Base-by-base conservation (phyloP, 2,888 invertebrate genomes). In the Cybosia mesomella region DNA sequence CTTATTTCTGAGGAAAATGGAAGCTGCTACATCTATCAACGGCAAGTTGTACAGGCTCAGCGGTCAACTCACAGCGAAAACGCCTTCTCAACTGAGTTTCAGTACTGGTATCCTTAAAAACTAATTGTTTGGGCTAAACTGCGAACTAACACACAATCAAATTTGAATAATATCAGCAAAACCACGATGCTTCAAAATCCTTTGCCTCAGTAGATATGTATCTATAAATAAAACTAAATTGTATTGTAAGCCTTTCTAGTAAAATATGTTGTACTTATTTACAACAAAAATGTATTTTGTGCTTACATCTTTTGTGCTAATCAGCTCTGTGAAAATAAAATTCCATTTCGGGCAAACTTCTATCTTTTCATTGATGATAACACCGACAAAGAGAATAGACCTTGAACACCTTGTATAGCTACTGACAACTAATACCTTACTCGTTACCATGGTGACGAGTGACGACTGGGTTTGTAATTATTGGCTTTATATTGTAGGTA, bases 1-100 rank as follows among this genome's bases (percentile, higher is more conserved):
- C 68, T 85, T 92, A 81, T 93, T 93, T 74, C 77, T 95, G 71
- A 85, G 90, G 64, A 94, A 94, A 81, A 95, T 95, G 94, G 93
- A 94, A 71, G 94, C 94, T 3, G 91, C 93, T 0, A 91, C 92
- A 0, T 85, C 93, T 0, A 85, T 95, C 32, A 95, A 91, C 67
- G 92, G 91, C 5, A 92, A 91, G 70, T 75, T 95, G 65, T 92
- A 88, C 70, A 83, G 94, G 53, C 83, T 95, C 39, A 92, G 93
- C 68, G 91, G 89, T 0, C 92, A 93, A 66, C 82, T 95, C 5
- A 82, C 86, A 0, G 84, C 86, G 0, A 80, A 77, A 0, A 85
- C 91, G 13, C 90, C 92, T 0, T 92, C 92, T 0, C 90, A 91
- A 66, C 76, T 92, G 0, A 94, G 92, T 75, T 83, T 92, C 43